Percentiles rank a stretch among this genome's conserved stretches.
phyloP scores from a whole-genome alignment of 2,113 vertebrate genomes.

The Passer domesticus region DNA sequence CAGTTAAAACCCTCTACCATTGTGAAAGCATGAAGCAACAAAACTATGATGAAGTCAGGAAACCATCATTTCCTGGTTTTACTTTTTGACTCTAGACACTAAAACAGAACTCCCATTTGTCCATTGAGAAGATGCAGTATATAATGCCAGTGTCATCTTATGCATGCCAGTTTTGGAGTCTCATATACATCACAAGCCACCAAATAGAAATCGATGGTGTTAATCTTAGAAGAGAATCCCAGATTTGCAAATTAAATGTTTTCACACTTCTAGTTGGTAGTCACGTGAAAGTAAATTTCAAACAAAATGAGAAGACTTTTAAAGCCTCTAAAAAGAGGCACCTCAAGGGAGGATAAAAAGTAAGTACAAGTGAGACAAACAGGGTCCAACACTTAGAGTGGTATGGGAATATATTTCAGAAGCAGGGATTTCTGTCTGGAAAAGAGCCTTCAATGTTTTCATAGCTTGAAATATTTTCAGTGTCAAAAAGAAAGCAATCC shows the following conservation, averaged over 20 bases:
- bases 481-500: background rate
- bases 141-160: background rate
- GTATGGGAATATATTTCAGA: background rate
- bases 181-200: background rate
- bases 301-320: background rate
- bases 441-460: background rate
- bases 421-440: background rate
- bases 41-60: background rate
- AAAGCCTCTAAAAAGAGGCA: background rate
- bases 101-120: background rate
- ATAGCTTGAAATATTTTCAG: background rate
- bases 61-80: background rate
- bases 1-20: background rate
- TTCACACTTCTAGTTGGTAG: background rate
- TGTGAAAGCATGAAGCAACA: background rate
- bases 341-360: background rate
- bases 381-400: background rate
- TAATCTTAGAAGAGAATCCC: background rate
- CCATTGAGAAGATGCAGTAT: background rate
- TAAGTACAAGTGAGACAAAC: background rate
- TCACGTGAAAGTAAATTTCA: background rate
- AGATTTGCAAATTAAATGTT: background rate
- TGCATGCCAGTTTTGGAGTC: background rate
- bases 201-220: background rate
- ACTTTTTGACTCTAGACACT: background rate